A percentile compares a stretch with the other conserved stretches of the same genome.
Conservation (phyloP, 2,888 invertebrate species). For the Cataglyphis rosenhaueri region DNA sequence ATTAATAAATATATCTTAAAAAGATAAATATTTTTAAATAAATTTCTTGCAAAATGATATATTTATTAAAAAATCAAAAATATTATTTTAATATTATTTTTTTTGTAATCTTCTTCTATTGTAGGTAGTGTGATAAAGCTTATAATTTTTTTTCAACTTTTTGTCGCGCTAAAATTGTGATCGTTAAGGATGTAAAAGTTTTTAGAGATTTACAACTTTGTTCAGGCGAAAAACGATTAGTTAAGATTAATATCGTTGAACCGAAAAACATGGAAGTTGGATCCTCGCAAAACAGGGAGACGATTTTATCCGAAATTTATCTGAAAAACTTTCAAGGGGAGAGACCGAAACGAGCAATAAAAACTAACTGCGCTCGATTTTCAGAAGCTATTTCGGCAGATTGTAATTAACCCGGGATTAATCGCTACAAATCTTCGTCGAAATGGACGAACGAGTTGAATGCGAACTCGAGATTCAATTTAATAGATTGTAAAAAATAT, state of each 20-base stretch:
- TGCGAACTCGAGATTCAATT: conserved; percentile 1
- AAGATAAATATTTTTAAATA: neutral
- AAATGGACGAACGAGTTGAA: neutral
- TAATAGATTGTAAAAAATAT: neutral
- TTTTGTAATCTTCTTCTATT: neutral
- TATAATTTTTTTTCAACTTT: neutral
- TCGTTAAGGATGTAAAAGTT: neutral
- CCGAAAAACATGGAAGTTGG: conserved; percentile 11
- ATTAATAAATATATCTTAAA: neutral
- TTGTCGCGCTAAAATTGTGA: neutral
- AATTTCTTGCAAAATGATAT: neutral
- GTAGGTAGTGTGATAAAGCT: neutral
- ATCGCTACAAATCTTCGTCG: conserved; percentile 4
- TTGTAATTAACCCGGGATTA: conserved; percentile 31
- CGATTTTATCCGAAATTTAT: conserved; percentile 18
- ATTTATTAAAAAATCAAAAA: too few relatives aligned
- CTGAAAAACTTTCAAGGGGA: conserved; percentile 2
- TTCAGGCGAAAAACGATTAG: conserved; percentile 14
- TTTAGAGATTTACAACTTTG: neutral
- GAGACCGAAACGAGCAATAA: conserved; percentile 2
- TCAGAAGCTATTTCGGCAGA: conserved; percentile 10
- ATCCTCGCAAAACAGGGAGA: neutral
- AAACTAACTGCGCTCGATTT: conserved; percentile 11
- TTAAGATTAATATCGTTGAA: conserved; percentile 19
- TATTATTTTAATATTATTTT: neutral